phyloP scores from a whole-genome alignment of 2,113 vertebrate genomes.

The Proterorhinus semilunaris region DNA sequence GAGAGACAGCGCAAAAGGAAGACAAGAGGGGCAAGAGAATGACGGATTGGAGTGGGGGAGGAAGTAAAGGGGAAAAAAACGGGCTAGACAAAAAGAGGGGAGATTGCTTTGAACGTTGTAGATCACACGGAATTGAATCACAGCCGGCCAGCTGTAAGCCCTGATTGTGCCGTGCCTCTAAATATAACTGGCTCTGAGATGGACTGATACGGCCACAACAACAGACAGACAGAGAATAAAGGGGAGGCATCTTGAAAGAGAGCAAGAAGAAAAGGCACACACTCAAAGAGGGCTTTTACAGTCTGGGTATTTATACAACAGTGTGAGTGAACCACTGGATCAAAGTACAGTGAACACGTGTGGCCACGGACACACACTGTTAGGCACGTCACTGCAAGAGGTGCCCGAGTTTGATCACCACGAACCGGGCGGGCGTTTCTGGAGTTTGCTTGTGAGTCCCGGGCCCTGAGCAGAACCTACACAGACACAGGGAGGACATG shows the following conservation, averaged over 20 bases:
- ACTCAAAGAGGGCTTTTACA: slow-evolving; percentile 8
- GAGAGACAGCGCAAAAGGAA: background rate
- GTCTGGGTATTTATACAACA: slow-evolving; percentile 23
- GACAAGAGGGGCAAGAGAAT: slow-evolving; percentile 1
- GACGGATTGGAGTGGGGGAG: slow-evolving; percentile 3
- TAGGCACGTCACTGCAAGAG: too few relatives aligned
- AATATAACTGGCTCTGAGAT: slow-evolving; percentile 62
- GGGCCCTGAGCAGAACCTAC: too few relatives aligned
- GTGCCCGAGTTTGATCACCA: too few relatives aligned
- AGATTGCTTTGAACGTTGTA: slow-evolving; percentile 57
- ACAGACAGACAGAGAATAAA: slow-evolving; percentile 26
- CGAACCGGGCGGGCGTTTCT: too few relatives aligned
- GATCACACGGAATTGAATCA: slow-evolving; percentile 70
- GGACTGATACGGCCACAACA: slow-evolving; percentile 50
- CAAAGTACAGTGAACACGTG: background rate
- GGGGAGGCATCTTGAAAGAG: slow-evolving; percentile 20
- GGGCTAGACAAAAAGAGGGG: slow-evolving; percentile 48
- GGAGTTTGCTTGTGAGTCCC: too few relatives aligned
- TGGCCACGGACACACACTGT: too few relatives aligned
- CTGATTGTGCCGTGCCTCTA: slow-evolving; percentile 60
- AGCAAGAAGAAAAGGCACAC: slow-evolving; percentile 4
- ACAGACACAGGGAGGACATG: too few relatives aligned
- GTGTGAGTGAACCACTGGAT: slow-evolving; percentile 3
- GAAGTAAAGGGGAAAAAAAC: slow-evolving; percentile 30
- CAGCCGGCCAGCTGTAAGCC: slow-evolving; percentile 54